Percentiles rank a stretch among this genome's conserved stretches.
These are phyloP conservation scores for Scolopax mira DNA, from an alignment of 2,113 vertebrate genomes.

Conservation along the genomic window DNA sequence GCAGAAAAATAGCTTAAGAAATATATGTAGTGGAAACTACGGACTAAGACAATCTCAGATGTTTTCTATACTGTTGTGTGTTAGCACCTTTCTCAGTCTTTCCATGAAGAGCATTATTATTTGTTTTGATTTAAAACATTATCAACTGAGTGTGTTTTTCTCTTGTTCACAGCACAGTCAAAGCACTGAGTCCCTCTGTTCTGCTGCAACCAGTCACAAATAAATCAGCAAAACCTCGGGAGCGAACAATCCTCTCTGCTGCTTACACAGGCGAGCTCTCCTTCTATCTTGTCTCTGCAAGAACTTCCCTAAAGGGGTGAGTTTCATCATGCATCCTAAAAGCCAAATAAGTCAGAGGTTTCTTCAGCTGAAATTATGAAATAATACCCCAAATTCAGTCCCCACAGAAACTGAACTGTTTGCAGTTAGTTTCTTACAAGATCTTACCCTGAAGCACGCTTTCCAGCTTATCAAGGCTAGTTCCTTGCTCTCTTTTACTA, in stretches of 20 bases:
- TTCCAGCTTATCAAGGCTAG: background rate
- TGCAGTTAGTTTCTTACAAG: background rate
- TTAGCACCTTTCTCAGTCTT: background rate
- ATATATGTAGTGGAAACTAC: background rate
- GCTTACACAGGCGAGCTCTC: background rate
- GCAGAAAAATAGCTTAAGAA: background rate
- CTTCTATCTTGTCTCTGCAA: background rate
- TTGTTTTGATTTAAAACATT: background rate
- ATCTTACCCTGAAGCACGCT: background rate
- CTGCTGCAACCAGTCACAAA: background rate
- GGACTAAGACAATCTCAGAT: background rate
- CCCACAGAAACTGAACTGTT: background rate
- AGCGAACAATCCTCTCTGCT: background rate
- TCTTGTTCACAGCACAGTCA: background rate
- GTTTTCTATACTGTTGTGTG: background rate
- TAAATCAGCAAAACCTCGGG: background rate
- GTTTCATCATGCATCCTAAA: background rate
- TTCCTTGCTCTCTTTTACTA: background rate
- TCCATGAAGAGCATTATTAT: background rate
- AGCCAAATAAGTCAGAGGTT: background rate
- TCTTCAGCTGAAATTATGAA: slow-evolving; percentile 21
- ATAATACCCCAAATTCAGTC: background rate
- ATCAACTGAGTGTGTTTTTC: background rate
- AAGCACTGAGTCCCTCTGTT: background rate
- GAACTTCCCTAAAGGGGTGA: slow-evolving; percentile 3